Evolutionary conservation across 2,797 vertebrate genomes (phyloP), one percentile per base, ranked within the genome.

Genomic region (Propithecus deckenii): DNA sequence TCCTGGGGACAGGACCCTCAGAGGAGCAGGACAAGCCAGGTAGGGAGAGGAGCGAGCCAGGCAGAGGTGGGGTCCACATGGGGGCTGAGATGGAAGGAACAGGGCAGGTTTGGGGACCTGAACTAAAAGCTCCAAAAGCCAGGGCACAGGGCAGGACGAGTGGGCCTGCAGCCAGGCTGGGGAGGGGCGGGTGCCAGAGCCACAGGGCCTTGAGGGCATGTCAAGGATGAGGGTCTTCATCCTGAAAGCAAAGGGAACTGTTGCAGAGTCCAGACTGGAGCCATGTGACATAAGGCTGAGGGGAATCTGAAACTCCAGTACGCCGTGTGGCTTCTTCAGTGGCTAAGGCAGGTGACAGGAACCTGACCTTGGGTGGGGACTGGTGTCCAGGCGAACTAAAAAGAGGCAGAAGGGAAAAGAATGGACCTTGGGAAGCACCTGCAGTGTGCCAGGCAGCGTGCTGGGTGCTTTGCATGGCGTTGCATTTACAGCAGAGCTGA

Each of bases 361-460:
- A 32, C 61, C 22, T 32, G 50, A 17, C 61, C 78, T 81, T 48
- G 38, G 35, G 8, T 25, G 55, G 10, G 2, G 25, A 17, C 4
- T 43, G 61, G n/a, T 46, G 8, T 55, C 50, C 46, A 75, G 30
- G 28, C 18, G 43, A 89, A 65, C 61, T 35, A 28, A 48, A 72
- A 83, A 57, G 55, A 90, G 25, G 18, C 0, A 41, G 55, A 38
- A 84, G 50, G 23, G n/a, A 38, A 13, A 55, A 28, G 25, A 6
- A 8, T 9, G 20, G 65, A 17, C 71, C 30, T 41, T 7, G 59
- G 20, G 55, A 81, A 25, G 48, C 63, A 25, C 13, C 57, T n/a
- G 0, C 55, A 3, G 2, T 9, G 38, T 14, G 38, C 74, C 28
- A 12, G 78, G 67, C 18, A 7, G 2, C 2, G 5, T 0, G 6